A percentile compares a stretch with the other conserved stretches of the same genome.
Conservation (phyloP, 2,888 invertebrate species). For the Nineta flava region DNA sequence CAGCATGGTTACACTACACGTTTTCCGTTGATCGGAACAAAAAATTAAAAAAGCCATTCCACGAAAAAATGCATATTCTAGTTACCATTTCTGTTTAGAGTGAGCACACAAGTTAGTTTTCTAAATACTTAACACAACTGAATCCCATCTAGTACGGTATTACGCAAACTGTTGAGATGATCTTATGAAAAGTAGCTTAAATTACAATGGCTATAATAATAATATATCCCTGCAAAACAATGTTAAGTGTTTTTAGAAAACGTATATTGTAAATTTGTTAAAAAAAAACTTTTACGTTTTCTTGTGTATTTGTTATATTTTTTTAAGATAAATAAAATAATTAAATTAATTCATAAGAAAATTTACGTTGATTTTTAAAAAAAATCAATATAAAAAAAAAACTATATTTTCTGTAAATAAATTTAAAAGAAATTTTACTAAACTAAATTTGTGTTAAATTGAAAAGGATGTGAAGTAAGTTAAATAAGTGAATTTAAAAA, state of each 20-base stretch:
- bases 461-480: not conserved
- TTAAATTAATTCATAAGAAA: not conserved
- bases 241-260: not conserved
- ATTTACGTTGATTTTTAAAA: not conserved
- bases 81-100: constrained; percentile 6
- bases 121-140: not conserved
- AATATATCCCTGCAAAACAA: not conserved
- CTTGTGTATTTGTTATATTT: constrained; percentile 6
- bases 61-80: not conserved
- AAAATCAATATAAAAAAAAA: not conserved
- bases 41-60: constrained; percentile 1
- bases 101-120: not conserved
- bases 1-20: not conserved
- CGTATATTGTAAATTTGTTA: not conserved
- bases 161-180: too few relatives aligned
- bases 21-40: constrained; percentile 7
- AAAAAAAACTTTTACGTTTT: constrained; percentile 1
- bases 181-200: too few relatives aligned
- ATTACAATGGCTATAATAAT: too few relatives aligned
- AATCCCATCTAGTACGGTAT: too few relatives aligned
- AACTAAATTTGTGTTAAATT: not conserved
- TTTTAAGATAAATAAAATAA: constrained; percentile 3
- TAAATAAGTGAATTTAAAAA: constrained; percentile 1
- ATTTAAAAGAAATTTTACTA: not conserved
- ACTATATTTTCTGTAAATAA: not conserved